phyloP scores from a whole-genome alignment of 2,888 invertebrate species.

The Drosophila anomalata region DNA sequence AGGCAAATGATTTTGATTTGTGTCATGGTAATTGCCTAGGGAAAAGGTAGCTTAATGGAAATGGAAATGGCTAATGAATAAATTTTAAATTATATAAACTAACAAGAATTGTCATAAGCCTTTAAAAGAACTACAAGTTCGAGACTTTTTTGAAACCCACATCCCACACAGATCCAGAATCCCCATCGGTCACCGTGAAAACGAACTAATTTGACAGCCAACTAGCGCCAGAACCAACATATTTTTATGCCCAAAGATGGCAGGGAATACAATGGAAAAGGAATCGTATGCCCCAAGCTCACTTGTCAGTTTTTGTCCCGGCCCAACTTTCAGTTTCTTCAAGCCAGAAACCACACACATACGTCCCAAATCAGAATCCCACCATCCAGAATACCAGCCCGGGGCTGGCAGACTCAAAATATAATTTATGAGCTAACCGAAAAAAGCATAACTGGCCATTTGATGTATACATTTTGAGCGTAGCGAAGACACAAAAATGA shows the following conservation, averaged over 20 bases:
- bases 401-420: slow-evolving; percentile 39
- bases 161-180: background rate
- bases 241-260: slow-evolving; percentile 16
- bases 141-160: background rate
- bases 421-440: slow-evolving; percentile 67
- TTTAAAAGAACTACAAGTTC: background rate
- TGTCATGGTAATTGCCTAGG: slow-evolving; percentile 71
- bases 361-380: slow-evolving; percentile 25
- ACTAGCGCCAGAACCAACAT: slow-evolving; percentile 64
- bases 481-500: slow-evolving; percentile 75
- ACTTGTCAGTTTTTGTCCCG: slow-evolving; percentile 39
- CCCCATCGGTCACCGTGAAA: slow-evolving; percentile 64
- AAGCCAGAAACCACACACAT: slow-evolving; percentile 22
- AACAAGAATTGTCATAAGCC: no score
- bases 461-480: slow-evolving; percentile 75
- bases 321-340: slow-evolving; percentile 32
- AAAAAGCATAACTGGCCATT: slow-evolving; percentile 46
- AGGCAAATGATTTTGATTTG: slow-evolving; percentile 65
- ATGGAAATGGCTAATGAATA: background rate
- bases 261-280: slow-evolving; percentile 6
- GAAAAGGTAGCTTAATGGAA: slow-evolving; percentile 9
- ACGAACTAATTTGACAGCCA: slow-evolving; percentile 78
- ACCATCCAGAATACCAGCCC: background rate
- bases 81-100: background rate
- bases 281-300: slow-evolving; percentile 14